phyloP scores from a whole-genome alignment of 2,888 invertebrate genomes.

The Caenorhabditis afra region DNA sequence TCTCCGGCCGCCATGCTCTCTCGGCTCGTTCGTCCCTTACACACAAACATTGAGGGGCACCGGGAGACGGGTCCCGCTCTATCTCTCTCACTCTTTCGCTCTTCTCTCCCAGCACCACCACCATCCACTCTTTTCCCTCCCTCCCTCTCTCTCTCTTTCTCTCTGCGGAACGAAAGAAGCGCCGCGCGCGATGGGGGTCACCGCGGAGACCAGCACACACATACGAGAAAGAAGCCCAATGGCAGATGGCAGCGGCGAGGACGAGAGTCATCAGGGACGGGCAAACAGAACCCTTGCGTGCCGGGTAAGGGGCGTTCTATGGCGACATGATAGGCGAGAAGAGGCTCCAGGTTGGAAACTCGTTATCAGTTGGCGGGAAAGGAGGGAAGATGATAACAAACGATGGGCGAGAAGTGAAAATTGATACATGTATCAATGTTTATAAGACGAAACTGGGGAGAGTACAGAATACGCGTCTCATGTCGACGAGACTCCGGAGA shows the following conservation, averaged over 20 bases:
- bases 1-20: background rate
- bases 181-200: constrained; percentile 15
- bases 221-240: constrained; percentile 13
- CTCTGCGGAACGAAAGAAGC: constrained; percentile 12
- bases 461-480: constrained; percentile 2
- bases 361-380: too few relatives aligned
- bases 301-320: too few relatives aligned
- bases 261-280: constrained; percentile 35
- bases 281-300: too few relatives aligned
- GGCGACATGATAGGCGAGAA: too few relatives aligned
- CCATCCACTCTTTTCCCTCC: background rate
- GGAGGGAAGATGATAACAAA: too few relatives aligned
- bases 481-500: constrained; percentile 70
- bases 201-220: constrained; percentile 36
- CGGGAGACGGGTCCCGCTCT: background rate
- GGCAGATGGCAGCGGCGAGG: constrained; percentile 28
- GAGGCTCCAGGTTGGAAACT: too few relatives aligned
- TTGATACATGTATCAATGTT: background rate
- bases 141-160: background rate
- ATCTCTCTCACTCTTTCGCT: too few relatives aligned
- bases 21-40: background rate
- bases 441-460: background rate
- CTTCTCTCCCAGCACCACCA: too few relatives aligned
- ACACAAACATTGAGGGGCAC: too few relatives aligned
- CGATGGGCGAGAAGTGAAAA: too few relatives aligned